Conservation (phyloP, 1,140 invertebrate genomes). For the Aphidius ervi region DNA sequence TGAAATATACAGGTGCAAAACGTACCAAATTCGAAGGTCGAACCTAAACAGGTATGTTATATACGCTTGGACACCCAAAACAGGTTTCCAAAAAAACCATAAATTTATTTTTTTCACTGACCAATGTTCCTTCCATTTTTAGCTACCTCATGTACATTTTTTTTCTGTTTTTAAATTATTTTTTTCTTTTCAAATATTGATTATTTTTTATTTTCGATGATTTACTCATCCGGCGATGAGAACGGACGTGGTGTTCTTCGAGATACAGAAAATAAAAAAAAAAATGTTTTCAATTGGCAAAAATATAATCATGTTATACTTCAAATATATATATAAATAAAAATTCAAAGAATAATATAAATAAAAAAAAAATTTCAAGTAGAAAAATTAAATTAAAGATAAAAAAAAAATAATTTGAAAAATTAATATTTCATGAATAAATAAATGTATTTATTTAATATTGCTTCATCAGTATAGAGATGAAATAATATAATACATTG, state of each 20-base stretch:
- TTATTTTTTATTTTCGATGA: background rate
- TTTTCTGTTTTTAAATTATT: slow-evolving; percentile 15
- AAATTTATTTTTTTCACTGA: slow-evolving; percentile 13
- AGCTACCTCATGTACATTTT: slow-evolving; percentile 13
- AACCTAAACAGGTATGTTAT: slow-evolving; percentile 10
- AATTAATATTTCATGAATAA: no score
- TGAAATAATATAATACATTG: background rate
- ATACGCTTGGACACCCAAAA: slow-evolving; percentile 30
- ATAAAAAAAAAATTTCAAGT: no score
- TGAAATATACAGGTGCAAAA: slow-evolving; percentile 36
- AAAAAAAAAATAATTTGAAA: no score
- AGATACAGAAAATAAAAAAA: no score
- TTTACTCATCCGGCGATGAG: no score
- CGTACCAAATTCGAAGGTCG: background rate
- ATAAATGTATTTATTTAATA: no score
- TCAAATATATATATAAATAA: no score
- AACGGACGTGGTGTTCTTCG: no score
- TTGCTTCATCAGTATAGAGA: background rate
- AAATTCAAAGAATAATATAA: no score
- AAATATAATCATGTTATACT: no score
- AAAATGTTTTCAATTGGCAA: no score
- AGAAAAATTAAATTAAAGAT: no score
- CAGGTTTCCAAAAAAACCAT: slow-evolving; percentile 41
- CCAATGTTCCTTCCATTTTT: slow-evolving; percentile 6
- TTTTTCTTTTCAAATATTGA: background rate